These are phyloP conservation scores for Burhinus bistriatus DNA, from an alignment of 2,113 vertebrate species.

Conservation along the genomic window DNA sequence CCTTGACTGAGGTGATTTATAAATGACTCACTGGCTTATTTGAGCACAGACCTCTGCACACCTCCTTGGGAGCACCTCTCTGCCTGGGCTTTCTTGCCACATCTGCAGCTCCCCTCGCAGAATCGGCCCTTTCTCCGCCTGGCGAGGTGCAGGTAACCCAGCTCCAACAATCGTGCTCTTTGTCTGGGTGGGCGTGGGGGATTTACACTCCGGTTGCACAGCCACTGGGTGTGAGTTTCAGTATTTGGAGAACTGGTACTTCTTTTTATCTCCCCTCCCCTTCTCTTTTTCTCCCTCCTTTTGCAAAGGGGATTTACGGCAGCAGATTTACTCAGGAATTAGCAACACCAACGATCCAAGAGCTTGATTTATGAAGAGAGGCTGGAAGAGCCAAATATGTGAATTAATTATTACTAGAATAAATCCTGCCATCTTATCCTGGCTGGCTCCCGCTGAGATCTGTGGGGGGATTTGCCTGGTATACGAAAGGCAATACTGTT, in stretches of 20 bases:
- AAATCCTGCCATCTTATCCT: slow-evolving; percentile 18
- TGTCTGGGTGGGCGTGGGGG: slow-evolving; percentile 69
- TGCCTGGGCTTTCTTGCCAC: slow-evolving; percentile 55
- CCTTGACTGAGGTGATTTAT: slow-evolving; percentile 80
- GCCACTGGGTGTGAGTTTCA: slow-evolving; percentile 58
- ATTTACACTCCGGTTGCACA: slow-evolving; percentile 55
- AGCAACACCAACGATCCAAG: not conserved
- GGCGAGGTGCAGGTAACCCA: slow-evolving; percentile 57
- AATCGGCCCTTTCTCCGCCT: slow-evolving; percentile 42
- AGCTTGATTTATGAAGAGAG: slow-evolving; percentile 33
- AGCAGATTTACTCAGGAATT: slow-evolving; percentile 56
- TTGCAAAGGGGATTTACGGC: slow-evolving; percentile 29
- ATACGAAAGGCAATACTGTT: not conserved
- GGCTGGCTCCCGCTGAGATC: not conserved
- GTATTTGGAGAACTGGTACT: slow-evolving; percentile 46
- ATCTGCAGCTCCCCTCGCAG: slow-evolving; percentile 56
- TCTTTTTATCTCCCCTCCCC: not conserved
- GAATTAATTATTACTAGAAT: slow-evolving; percentile 37
- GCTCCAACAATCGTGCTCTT: slow-evolving; percentile 66
- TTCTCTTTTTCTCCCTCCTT: not conserved
- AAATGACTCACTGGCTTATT: slow-evolving; percentile 76
- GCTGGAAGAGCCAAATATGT: slow-evolving; percentile 30
- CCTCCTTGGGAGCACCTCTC: slow-evolving; percentile 67
- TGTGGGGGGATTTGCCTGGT: not conserved
- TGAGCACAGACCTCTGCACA: slow-evolving; percentile 69